phyloP scores from a whole-genome alignment of 2,888 invertebrate species.

The Acrobasis consociella region DNA sequence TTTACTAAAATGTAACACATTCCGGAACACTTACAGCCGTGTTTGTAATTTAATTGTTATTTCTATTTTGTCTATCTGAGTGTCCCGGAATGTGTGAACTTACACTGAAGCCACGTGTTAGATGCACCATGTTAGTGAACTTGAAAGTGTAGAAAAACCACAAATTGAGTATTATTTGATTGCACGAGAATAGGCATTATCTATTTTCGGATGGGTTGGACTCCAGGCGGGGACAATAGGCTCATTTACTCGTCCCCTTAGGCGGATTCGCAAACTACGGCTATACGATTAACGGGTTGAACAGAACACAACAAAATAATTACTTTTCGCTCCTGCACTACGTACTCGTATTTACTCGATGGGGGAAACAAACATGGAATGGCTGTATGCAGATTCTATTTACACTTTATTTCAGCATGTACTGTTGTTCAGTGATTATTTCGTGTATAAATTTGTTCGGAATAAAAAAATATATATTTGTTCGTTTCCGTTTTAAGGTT shows the following conservation, averaged over 20 bases:
- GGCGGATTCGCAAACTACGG: conserved; percentile 66
- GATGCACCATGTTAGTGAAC: conserved; percentile 38
- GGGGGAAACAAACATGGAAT: conserved; percentile 25
- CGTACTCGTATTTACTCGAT: conserved; percentile 28
- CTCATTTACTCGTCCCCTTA: conserved; percentile 73
- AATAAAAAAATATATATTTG: neutral
- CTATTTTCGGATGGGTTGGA: conserved; percentile 70
- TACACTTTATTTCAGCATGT: conserved; percentile 12
- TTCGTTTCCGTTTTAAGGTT: neutral
- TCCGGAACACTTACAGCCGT: no score
- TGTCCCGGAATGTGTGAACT: neutral
- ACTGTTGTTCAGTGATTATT: conserved; percentile 2
- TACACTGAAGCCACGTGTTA: neutral
- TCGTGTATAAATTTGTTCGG: neutral
- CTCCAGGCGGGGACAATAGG: conserved; percentile 63
- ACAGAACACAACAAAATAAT: conserved; percentile 64
- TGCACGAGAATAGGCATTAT: conserved; percentile 73
- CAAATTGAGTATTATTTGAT: conserved; percentile 69
- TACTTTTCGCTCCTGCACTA: conserved; percentile 51
- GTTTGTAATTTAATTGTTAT: no score
- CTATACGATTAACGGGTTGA: conserved; percentile 61
- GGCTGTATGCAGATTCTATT: conserved; percentile 6
- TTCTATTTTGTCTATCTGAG: no score
- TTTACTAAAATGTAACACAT: no score
- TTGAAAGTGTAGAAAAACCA: conserved; percentile 60